Conservation (phyloP, 2,888 invertebrate species). For the Anticlea derivata region DNA sequence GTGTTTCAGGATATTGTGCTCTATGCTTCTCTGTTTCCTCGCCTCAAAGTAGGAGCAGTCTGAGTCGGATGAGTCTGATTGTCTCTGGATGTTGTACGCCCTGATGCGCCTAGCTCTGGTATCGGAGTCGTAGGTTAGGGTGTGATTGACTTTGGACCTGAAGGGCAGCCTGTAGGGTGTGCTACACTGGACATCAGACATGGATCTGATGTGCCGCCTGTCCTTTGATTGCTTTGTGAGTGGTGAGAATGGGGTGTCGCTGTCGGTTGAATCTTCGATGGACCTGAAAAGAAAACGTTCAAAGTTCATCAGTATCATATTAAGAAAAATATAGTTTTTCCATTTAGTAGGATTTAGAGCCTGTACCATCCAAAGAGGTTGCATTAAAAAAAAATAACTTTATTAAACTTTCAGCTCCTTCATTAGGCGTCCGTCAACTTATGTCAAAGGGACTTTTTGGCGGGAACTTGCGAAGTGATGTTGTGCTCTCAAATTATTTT, state of each 20-base stretch:
- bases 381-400: no score
- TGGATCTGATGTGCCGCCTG: conserved; percentile 74
- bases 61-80: conserved; percentile 71
- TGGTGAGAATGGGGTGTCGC: conserved; percentile 57
- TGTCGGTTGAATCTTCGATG: conserved; percentile 58
- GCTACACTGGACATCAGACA: conserved; percentile 79
- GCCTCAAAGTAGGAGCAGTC: conserved; percentile 64
- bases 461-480: no score
- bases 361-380: no score
- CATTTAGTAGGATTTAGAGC: no score
- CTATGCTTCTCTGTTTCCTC: conserved; percentile 60
- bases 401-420: no score
- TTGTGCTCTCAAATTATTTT: no score
- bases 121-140: conserved; percentile 73
- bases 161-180: conserved; percentile 69
- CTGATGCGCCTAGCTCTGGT: conserved; percentile 63
- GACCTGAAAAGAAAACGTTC: conserved; percentile 68
- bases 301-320: no score
- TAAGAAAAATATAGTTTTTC: no score
- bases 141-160: conserved; percentile 62
- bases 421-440: no score
- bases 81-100: conserved; percentile 54
- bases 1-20: conserved; percentile 71
- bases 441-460: no score
- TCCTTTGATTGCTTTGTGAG: conserved; percentile 71